Evolutionary conservation across 2,113 vertebrate genomes (phyloP), one percentile per base, ranked within the genome.

Genomic region (Gallinago jamesoni): DNA sequence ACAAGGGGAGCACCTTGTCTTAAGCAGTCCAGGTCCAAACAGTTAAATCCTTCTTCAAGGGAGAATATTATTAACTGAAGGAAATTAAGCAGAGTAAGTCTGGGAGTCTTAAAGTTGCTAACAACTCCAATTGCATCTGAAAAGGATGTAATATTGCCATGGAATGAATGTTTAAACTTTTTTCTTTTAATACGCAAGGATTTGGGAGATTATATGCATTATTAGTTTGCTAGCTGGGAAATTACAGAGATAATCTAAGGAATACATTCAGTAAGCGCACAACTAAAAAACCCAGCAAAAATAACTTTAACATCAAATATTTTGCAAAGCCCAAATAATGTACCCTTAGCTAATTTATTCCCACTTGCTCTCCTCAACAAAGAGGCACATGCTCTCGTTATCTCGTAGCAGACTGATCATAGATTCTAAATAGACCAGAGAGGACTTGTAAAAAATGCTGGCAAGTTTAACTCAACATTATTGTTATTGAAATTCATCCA

Each of bases 361-460:
- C 70, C 28, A 45, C 74, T 91, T 79, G 75, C 57, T 90, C 53
- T 67, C 66, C 59, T 76, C 87, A 76, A 89, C 73, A 91, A 80
- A 80, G 86, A 93, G 55, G 68, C 85, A 90, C 79, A 35, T 1
- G 23, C 62, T 82, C 84, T 85, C 1, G 8, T 93, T 96, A 91
- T 70, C 89, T 89, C 9, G 0, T 63, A 83, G 59, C 87, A 94
- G 62, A 77, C 89, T 80, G 81, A 91, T 94, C 94, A 94, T 48
- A 97, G 94, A 96, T 92, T 92, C 68, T 87, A 96, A 97, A 95
- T 66, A 96, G 94, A 95, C 84, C 92, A 92, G 77, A 89, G 77
- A 95, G 86, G 70, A 85, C 94, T 87, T 95, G 74, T 76, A 92
- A 92, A 96, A 91, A 93, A 92, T 1, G 25, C 55, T 83, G 70